Evolutionary conservation across 1,140 invertebrate species (phyloP), one percentile per base, ranked within the genome.

Genomic region (Neuroterus valhalla): DNA sequence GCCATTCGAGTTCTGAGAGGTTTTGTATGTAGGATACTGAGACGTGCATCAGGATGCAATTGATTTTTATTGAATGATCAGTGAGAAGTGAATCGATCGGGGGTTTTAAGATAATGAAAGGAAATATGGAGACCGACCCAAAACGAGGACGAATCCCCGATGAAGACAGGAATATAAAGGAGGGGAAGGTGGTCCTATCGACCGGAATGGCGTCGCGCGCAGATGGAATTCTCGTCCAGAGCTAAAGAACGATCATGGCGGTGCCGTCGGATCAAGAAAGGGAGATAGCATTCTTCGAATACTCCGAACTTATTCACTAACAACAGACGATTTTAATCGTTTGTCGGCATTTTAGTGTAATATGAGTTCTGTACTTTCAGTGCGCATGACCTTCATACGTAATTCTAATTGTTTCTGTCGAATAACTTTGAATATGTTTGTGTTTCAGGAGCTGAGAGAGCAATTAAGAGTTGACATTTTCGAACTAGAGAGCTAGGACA

Each of bases 131-230:
- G 55, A 62, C 55, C n/a, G 55, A 62, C 55, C n/a, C 12, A 62
- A 26, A 15, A 62, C n/a, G 26, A 31, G 55, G 55, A 62, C 55
- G 55, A 62, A 62, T 62, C 55, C 55, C 55, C 23, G 26, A 62
- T 62, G 55, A 62, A 62, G 55, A 62, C 31, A 26, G 55, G 14
- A 62, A 15, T 62, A 26, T 62, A 15, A 62, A 62, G 23, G 78
- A 82, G 75, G 66, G 78, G 78, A 67, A n/a, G 43, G 52, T 84
- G 81, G 83, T 85, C 84, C 80, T 87, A 88, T 88, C 84, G 86
- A 88, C 83, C 86, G 78, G 71, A 66, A 73, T 68, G 73, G 73
- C 84, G 85, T 84, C 86, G 86, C 84, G 86, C 86, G 86, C 86
- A 86, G 55, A 62, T 62, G 23, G 72, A 71, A 75, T 80, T 71